phyloP scores from a whole-genome alignment of 1,140 invertebrate genomes.

The Dinoponera quadriceps region DNA sequence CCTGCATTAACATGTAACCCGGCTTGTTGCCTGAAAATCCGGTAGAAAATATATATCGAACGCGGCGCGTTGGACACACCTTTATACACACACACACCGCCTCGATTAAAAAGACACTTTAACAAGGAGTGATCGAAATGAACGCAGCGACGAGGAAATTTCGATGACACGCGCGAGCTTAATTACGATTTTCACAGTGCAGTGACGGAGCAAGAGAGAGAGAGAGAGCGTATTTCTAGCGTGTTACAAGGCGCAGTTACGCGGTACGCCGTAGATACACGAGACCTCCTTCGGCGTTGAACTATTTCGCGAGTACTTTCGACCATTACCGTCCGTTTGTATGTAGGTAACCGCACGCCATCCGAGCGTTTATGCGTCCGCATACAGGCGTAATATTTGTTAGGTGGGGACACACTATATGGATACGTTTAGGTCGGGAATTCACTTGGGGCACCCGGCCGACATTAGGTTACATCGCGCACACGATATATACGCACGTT shows the following conservation, averaged over 20 bases:
- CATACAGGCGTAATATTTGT: constrained; percentile 43
- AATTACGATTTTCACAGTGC: constrained; percentile 52
- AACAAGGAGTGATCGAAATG: too few relatives aligned
- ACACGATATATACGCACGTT: background rate
- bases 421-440: constrained; percentile 57
- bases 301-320: constrained; percentile 58
- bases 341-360: constrained; percentile 43
- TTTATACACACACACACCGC: too few relatives aligned
- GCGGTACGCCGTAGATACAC: constrained; percentile 42
- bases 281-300: constrained; percentile 43
- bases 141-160: constrained; percentile 12
- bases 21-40: background rate
- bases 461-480: constrained; percentile 5
- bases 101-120: too few relatives aligned
- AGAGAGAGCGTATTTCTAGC: constrained; percentile 30
- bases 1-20: constrained; percentile 10
- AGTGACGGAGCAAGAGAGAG: background rate
- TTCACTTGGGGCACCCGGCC: background rate
- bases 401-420: constrained; percentile 44
- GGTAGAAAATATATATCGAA: too few relatives aligned
- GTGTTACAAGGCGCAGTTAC: constrained; percentile 39
- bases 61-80: too few relatives aligned
- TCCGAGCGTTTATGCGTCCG: constrained; percentile 49
- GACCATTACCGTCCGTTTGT: constrained; percentile 55
- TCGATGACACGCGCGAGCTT: constrained; percentile 31